These are phyloP conservation scores for Chrysina gloriosa DNA, from an alignment of 2,888 invertebrate species.

Conservation along the genomic window DNA sequence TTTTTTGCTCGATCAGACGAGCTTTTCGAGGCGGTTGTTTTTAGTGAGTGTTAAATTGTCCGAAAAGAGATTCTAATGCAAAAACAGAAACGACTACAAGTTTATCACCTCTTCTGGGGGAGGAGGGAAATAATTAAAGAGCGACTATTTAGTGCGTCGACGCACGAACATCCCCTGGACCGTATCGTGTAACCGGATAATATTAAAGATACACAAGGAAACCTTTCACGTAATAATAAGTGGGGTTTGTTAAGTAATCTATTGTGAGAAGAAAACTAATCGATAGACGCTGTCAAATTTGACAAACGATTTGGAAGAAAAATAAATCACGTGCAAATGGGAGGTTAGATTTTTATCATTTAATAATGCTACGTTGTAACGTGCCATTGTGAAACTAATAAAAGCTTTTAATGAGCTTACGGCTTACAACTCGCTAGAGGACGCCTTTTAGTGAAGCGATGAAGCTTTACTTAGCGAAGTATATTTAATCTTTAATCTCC, in stretches of 20 bases:
- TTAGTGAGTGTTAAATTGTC: too few species aligned
- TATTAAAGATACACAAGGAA: neutral
- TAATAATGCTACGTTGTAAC: constrained; percentile 13
- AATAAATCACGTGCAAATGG: constrained; percentile 23
- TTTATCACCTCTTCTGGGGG: too few species aligned
- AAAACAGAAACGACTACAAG: too few species aligned
- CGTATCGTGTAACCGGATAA: too few species aligned
- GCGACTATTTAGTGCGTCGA: too few species aligned
- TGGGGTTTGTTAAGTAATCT: neutral
- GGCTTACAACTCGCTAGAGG: constrained; percentile 7
- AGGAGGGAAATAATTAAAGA: too few species aligned
- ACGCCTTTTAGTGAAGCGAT: neutral
- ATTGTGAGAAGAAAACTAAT: constrained; percentile 6
- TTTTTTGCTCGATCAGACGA: constrained; percentile 9
- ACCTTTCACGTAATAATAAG: constrained; percentile 1
- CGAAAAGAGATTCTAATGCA: too few species aligned
- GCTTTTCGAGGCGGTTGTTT: neutral
- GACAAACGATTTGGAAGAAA: constrained; percentile 16
- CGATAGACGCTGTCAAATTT: constrained; percentile 2
- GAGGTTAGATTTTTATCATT: constrained; percentile 33
- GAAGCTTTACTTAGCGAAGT: constrained; percentile 4
- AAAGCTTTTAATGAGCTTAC: constrained; percentile 24
- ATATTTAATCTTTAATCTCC: constrained; percentile 4
- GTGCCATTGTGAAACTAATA: constrained; percentile 17
- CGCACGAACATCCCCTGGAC: too few species aligned